phyloP scores from a whole-genome alignment of 2,888 invertebrate species.

The Aquatica leii region DNA sequence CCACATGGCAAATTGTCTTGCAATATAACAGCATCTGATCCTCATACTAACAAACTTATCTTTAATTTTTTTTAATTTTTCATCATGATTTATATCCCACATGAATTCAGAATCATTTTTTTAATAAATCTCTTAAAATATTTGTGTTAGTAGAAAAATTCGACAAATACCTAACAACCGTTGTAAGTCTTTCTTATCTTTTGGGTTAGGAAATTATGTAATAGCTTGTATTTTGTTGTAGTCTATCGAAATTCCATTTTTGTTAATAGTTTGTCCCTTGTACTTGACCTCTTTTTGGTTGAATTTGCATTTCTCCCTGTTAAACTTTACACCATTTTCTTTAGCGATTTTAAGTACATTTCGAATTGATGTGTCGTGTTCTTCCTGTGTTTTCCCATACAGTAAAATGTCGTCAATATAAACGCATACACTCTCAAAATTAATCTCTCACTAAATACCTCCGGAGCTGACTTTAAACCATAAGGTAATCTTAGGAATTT shows the following conservation, averaged over 20 bases:
- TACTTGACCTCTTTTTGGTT: background rate
- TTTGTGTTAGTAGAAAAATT: conserved; percentile 4
- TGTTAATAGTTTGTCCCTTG: background rate
- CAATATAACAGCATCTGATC: background rate
- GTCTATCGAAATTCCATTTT: background rate
- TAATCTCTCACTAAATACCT: conserved; percentile 10
- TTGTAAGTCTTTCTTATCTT: conserved; percentile 9
- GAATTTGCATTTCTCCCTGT: background rate
- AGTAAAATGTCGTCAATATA: background rate
- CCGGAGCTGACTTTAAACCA: background rate
- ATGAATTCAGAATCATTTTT: background rate
- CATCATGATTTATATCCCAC: conserved; percentile 5
- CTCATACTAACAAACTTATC: background rate
- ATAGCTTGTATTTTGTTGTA: background rate
- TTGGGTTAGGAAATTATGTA: background rate
- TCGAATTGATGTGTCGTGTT: background rate
- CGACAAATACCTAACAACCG: conserved; percentile 13
- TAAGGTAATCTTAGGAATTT: conserved; percentile 9
- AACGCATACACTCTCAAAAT: background rate
- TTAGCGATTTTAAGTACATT: background rate
- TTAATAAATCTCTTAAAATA: background rate
- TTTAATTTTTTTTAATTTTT: conserved; percentile 17
- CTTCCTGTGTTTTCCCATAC: background rate
- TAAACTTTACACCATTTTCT: background rate
- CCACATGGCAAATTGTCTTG: background rate